A percentile compares a stretch with the other conserved stretches of the same genome.
These are phyloP conservation scores for Muscicapa adusta DNA, from an alignment of 2,113 vertebrate genomes.

Conservation along the genomic window DNA sequence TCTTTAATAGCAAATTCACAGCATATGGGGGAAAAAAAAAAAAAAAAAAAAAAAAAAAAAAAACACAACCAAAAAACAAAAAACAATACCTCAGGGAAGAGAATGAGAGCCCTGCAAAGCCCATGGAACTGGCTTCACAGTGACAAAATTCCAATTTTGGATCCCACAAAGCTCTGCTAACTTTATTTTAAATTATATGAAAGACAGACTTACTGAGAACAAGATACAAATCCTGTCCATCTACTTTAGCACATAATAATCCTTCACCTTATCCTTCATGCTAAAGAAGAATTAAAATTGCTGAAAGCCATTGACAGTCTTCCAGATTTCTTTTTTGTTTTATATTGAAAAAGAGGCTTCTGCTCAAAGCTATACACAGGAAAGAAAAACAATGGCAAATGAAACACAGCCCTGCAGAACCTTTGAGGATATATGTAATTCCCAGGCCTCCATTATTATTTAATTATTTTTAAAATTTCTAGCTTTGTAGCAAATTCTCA, in stretches of 20 bases:
- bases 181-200: neutral
- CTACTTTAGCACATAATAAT: neutral
- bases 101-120: neutral
- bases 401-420: neutral
- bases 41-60: too few species aligned
- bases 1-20: neutral
- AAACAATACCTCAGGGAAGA: neutral
- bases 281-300: neutral
- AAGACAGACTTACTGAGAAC: neutral
- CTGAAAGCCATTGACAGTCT: neutral
- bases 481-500: neutral
- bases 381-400: neutral
- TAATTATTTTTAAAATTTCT: neutral
- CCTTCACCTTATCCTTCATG: neutral
- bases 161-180: neutral
- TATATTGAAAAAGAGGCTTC: neutral
- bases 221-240: neutral
- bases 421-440: neutral
- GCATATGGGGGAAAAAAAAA: too few species aligned
- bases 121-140: neutral
- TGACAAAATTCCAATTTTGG: neutral
- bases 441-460: neutral
- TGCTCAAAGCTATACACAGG: neutral
- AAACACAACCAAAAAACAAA: too few species aligned
- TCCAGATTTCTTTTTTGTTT: neutral